Conservation (phyloP, 2,797 vertebrate species). For the Channallabes apus region DNA sequence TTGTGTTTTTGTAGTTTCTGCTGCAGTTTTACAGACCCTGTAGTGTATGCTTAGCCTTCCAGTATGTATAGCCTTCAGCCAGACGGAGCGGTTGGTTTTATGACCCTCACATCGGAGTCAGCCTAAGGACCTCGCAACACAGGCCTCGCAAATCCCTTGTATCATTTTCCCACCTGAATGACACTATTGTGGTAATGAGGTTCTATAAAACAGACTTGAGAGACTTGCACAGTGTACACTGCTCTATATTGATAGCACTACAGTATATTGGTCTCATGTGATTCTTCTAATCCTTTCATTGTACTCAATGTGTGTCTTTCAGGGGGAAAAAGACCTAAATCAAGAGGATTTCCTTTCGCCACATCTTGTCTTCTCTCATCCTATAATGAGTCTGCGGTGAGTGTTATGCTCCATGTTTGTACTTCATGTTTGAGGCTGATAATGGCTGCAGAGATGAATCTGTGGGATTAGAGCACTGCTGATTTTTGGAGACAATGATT, state of each 20-base stretch:
- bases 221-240: background rate
- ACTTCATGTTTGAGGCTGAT: slow-evolving; percentile 66
- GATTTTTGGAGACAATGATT: slow-evolving; percentile 70
- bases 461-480: slow-evolving; percentile 69
- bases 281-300: slow-evolving; percentile 54
- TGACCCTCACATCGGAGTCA: background rate
- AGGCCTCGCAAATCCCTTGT: background rate
- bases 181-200: slow-evolving; percentile 20
- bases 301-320: slow-evolving; percentile 46
- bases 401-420: slow-evolving; percentile 55
- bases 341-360: slow-evolving; percentile 33
- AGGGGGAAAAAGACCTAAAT: slow-evolving; percentile 38
- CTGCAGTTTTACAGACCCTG: background rate
- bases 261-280: slow-evolving; percentile 33
- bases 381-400: slow-evolving; percentile 51
- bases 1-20: background rate
- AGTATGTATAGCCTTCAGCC: background rate
- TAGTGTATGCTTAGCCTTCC: background rate
- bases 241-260: slow-evolving; percentile 30
- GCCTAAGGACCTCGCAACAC: slow-evolving; percentile 40
- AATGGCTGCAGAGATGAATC: slow-evolving; percentile 64
- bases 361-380: slow-evolving; percentile 40
- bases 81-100: background rate
- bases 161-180: slow-evolving; percentile 1
- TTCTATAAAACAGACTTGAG: background rate